phyloP scores from a whole-genome alignment of 2,113 vertebrate genomes.

The Pungitius pungitius region DNA sequence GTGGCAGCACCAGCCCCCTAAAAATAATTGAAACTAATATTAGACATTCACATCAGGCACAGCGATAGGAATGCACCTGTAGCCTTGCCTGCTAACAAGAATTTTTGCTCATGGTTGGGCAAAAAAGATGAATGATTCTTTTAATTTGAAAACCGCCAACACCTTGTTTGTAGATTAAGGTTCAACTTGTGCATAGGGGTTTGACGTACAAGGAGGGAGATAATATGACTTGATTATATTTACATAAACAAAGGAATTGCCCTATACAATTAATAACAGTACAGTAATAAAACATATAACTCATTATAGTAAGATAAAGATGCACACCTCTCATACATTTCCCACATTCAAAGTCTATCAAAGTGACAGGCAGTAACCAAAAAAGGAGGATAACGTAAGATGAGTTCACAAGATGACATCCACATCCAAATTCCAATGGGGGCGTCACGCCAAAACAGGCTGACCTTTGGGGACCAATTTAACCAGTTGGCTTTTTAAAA shows the following conservation, averaged over 20 bases:
- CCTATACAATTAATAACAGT: neutral
- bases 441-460: slow-evolving; percentile 53
- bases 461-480: slow-evolving; percentile 73
- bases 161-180: slow-evolving; percentile 5
- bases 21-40: slow-evolving; percentile 77
- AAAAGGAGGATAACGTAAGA: slow-evolving; percentile 58
- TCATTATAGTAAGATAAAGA: neutral
- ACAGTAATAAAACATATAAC: neutral
- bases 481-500: slow-evolving; percentile 73
- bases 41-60: slow-evolving; percentile 56
- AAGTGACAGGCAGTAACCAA: slow-evolving; percentile 30
- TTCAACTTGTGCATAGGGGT: neutral
- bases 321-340: neutral
- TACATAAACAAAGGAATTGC: neutral
- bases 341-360: slow-evolving; percentile 5
- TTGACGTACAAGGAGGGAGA: neutral
- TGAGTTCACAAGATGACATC: slow-evolving; percentile 57
- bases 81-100: slow-evolving; percentile 18
- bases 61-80: slow-evolving; percentile 58
- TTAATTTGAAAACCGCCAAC: slow-evolving; percentile 15
- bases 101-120: neutral
- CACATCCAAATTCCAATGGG: slow-evolving; percentile 64
- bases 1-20: slow-evolving; percentile 85
- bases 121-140: neutral
- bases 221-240: neutral